Conservation (phyloP, 2,888 invertebrate species). For the Perizoma flavofasciatum region DNA sequence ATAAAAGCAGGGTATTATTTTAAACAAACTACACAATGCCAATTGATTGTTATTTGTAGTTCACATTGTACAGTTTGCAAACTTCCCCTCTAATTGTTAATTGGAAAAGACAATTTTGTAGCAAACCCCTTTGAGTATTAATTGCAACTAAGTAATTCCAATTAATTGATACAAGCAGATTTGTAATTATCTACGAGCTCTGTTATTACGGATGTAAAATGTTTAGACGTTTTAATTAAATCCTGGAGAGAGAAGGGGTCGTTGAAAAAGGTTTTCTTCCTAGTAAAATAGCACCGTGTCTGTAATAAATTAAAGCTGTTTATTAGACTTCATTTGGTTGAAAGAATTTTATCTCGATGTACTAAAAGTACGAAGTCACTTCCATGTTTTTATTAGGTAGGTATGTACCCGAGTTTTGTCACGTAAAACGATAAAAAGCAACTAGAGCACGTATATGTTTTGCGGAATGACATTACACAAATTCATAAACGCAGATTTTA, state of each 20-base stretch:
- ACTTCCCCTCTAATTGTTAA: conserved; percentile 26
- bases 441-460: conserved; percentile 23
- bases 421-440: conserved; percentile 23
- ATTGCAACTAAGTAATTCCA: conserved; percentile 49
- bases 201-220: conserved; percentile 73
- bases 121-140: conserved; percentile 33
- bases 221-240: conserved; percentile 73
- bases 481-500: conserved; percentile 47
- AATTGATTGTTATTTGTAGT: conserved; percentile 17
- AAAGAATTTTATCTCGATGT: neutral
- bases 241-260: conserved; percentile 55
- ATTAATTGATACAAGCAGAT: conserved; percentile 64
- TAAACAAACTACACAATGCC: conserved; percentile 3
- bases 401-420: conserved; percentile 12
- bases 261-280: conserved; percentile 56
- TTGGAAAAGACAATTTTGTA: conserved; percentile 36
- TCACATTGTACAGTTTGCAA: conserved; percentile 2
- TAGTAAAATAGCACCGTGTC: conserved; percentile 11
- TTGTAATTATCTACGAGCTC: conserved; percentile 55
- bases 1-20: neutral
- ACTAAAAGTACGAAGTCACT: neutral
- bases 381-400: conserved; percentile 9
- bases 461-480: conserved; percentile 44
- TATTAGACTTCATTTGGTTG: too few relatives aligned
- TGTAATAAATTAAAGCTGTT: conserved; percentile 4